Conservation (phyloP, 2,888 invertebrate genomes). For the Atethmia centrago region DNA sequence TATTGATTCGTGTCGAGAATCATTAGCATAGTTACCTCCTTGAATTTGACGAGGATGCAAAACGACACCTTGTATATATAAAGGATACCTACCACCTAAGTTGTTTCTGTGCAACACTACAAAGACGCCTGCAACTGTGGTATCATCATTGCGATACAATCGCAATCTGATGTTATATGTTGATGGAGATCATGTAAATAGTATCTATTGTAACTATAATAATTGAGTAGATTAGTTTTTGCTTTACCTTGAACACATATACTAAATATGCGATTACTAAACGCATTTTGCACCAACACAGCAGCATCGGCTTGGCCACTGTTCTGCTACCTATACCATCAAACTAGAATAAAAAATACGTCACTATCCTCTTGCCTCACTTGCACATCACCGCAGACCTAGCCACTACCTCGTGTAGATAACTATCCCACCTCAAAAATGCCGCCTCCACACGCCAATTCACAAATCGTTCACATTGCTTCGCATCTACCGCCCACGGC, state of each 20-base stretch:
- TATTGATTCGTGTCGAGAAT: too few relatives aligned
- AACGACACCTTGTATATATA: too few relatives aligned
- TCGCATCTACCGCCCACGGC: slow-evolving; percentile 34
- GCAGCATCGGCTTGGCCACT: background rate
- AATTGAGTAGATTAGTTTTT: too few relatives aligned
- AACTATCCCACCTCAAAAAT: slow-evolving; percentile 1
- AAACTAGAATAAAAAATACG: background rate
- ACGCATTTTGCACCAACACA: background rate
- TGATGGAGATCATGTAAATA: too few relatives aligned
- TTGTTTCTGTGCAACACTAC: background rate
- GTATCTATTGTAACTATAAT: too few relatives aligned
- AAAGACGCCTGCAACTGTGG: background rate
- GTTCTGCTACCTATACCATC: background rate
- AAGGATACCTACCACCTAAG: too few relatives aligned
- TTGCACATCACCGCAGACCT: background rate
- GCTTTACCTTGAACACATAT: too few relatives aligned
- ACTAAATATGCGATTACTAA: too few relatives aligned
- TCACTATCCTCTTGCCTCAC: background rate
- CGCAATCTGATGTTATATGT: background rate
- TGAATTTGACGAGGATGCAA: too few relatives aligned
- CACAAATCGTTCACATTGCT: slow-evolving; percentile 42
- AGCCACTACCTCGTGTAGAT: background rate
- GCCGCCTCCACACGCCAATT: slow-evolving; percentile 39
- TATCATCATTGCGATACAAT: background rate
- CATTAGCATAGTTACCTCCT: too few relatives aligned